Conservation (phyloP, 2,888 invertebrate species). For the Sphaeridia pumilis region DNA sequence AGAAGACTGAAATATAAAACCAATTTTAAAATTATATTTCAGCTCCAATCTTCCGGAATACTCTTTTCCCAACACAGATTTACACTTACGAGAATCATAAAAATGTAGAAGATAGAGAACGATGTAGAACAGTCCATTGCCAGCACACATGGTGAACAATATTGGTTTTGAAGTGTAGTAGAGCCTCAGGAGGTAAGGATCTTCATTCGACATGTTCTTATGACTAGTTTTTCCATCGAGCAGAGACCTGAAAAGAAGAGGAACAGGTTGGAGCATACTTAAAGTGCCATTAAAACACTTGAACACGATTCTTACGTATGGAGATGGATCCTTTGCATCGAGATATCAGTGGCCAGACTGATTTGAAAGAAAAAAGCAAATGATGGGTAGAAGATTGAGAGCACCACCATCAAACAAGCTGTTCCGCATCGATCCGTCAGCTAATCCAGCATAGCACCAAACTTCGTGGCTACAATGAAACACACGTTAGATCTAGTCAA, state of each 20-base stretch:
- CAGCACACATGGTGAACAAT: constrained; percentile 90
- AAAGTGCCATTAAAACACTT: not conserved
- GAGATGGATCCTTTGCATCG: constrained; percentile 96
- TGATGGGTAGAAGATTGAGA: constrained; percentile 84
- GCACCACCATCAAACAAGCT: constrained; percentile 77
- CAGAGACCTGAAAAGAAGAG: constrained; percentile 48
- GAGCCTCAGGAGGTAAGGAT: constrained; percentile 79
- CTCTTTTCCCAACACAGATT: too few relatives aligned
- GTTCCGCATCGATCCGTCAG: constrained; percentile 94
- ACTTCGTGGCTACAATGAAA: constrained; percentile 57
- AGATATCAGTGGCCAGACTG: constrained; percentile 86
- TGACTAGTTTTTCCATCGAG: constrained; percentile 81
- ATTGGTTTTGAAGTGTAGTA: constrained; percentile 86
- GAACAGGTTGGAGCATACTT: not conserved
- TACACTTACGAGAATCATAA: constrained; percentile 36
- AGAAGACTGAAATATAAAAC: constrained; percentile 33
- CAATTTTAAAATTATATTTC: too few relatives aligned
- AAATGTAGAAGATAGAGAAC: constrained; percentile 84
- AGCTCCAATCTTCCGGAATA: too few relatives aligned
- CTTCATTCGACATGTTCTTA: constrained; percentile 80
- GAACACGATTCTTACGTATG: constrained; percentile 58
- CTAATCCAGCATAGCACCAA: constrained; percentile 92
- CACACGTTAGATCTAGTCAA: not conserved
- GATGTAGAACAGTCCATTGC: constrained; percentile 94
- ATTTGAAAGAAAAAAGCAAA: constrained; percentile 90